These are phyloP conservation scores for Torymus tubicola DNA, from an alignment of 2,888 invertebrate genomes.

Conservation along the genomic window DNA sequence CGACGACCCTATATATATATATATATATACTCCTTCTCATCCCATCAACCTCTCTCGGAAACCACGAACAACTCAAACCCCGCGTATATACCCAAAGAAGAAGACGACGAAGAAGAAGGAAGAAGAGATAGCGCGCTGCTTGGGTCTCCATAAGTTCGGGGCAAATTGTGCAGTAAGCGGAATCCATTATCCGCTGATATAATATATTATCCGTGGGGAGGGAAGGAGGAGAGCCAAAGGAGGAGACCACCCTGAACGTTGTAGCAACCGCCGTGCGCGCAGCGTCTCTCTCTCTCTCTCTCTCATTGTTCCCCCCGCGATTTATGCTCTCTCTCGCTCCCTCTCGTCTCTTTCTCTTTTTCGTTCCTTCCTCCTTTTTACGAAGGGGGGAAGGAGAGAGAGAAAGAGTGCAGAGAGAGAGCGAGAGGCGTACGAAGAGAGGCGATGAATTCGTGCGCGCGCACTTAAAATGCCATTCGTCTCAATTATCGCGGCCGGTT, in stretches of 20 bases:
- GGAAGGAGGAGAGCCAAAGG: too few species aligned
- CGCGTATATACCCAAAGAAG: constrained; percentile 7
- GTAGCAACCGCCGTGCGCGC: constrained; percentile 13
- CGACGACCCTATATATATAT: too few species aligned
- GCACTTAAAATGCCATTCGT: constrained; percentile 58
- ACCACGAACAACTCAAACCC: neutral
- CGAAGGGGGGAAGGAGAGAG: too few species aligned
- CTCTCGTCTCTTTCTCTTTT: neutral
- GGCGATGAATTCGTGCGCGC: constrained; percentile 50
- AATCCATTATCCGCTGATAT: constrained; percentile 64
- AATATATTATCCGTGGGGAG: constrained; percentile 55
- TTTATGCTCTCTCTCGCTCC: constrained; percentile 46
- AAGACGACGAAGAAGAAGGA: constrained; percentile 11
- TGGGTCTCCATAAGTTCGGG: constrained; percentile 61
- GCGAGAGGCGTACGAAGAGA: neutral
- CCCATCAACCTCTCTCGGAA: neutral
- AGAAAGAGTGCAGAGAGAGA: too few species aligned
- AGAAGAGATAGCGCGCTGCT: constrained; percentile 3
- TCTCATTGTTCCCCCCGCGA: constrained; percentile 57
- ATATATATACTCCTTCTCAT: too few species aligned
- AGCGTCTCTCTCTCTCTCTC: neutral
- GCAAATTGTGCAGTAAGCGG: constrained; percentile 65
- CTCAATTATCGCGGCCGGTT: constrained; percentile 55
- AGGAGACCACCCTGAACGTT: too few species aligned
- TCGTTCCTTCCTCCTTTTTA: neutral